Evolutionary conservation across 2,797 vertebrate genomes (phyloP), one percentile per base, ranked within the genome.

Genomic region (Girardinus metallicus): DNA sequence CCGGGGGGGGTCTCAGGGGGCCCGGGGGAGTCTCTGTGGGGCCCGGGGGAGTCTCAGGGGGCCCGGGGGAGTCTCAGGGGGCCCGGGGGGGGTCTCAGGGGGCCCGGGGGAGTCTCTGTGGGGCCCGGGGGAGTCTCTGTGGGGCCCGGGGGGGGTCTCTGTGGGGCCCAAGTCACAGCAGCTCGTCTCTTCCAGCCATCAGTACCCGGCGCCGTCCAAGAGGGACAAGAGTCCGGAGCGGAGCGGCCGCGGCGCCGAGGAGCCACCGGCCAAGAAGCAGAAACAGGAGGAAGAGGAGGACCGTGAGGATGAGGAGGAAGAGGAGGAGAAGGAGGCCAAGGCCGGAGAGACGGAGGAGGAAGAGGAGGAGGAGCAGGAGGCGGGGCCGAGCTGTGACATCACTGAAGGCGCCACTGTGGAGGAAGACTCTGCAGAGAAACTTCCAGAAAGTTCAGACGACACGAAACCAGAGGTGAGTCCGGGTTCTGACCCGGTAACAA

Each of bases 261-360:
- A 95, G 53, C 95, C 95, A 4, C 91, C 93, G 0, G 46, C 87
- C 73, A 96, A 96, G 91, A 96, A 90, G 75, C 0, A 34, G 13
- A 94, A 72, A 68, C 89, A 91, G 74, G 93, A 93, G 34, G 60
- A 73, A 1, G 8, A 77, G 15, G 51, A 79, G 36, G 75, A 47
- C 15, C 46, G 46, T 0, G 46, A 84, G 8, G 73, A 91, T 89
- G 94, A 95, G 47, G 3, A 55, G 53, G 39, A 76, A 4, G 73
- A 53, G 0, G 77, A 34, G 71, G 7, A 41, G 21, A 3, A 43
- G 0, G 4, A 77, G 29, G 7, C 70, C 3, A 5, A 55, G 10
- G 23, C 66, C 21, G 4, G 70, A 16, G n/a, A 77, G 6, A 11
- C 74, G 3, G 15, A 79, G 29, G 4, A 23, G 31, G 11, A 70